phyloP scores from a whole-genome alignment of 2,797 vertebrate species.

The Capromys pilorides region DNA sequence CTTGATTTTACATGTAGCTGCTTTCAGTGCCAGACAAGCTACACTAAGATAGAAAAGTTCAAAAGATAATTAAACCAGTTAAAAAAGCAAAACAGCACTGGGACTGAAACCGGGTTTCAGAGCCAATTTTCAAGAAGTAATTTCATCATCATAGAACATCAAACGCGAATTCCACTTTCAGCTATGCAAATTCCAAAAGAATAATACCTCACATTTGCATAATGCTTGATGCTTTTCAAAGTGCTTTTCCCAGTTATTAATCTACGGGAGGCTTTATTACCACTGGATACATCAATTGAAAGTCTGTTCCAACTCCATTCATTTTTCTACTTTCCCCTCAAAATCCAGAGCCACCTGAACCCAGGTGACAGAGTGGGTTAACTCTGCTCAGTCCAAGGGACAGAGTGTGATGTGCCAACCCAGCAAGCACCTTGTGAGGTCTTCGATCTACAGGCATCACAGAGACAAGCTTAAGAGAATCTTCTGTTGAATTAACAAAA shows the following conservation, averaged over 20 bases:
- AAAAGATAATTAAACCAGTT: constrained; percentile 72
- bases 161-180: constrained; percentile 67
- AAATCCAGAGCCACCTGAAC: constrained; percentile 46
- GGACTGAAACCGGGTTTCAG: constrained; percentile 51
- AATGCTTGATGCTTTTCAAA: constrained; percentile 75
- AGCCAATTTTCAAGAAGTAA: constrained; percentile 73
- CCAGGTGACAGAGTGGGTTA: constrained; percentile 25
- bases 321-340: constrained; percentile 58
- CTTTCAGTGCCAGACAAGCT: constrained; percentile 36
- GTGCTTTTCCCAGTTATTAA: constrained; percentile 70
- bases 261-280: constrained; percentile 70
- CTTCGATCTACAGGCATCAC: background rate
- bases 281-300: constrained; percentile 67
- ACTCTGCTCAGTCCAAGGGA: background rate
- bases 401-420: background rate
- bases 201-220: constrained; percentile 77
- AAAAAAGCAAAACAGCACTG: constrained; percentile 58
- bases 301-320: constrained; percentile 61
- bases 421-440: background rate
- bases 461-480: background rate
- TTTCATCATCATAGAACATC: constrained; percentile 78
- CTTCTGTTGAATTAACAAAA: constrained; percentile 6
- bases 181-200: constrained; percentile 78
- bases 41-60: background rate
- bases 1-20: background rate